Percentiles rank a stretch among this genome's conserved stretches.
Evolutionary conservation across 2,113 vertebrate species (phyloP).

Genomic region (Sciurus niger): DNA sequence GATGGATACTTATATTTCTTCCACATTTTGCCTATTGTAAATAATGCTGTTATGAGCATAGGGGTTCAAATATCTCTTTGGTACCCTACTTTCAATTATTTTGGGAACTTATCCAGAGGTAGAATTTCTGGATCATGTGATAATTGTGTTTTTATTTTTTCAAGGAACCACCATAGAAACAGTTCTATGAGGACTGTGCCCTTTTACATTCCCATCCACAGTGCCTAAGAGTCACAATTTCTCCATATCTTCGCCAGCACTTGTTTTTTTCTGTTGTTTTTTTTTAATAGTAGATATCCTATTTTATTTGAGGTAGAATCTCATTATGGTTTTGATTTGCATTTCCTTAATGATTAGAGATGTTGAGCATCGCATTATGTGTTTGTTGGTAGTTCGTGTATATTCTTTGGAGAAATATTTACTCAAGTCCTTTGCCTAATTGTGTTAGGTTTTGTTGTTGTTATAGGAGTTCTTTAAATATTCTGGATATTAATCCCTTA

Average conservation of each 20-base stretch:
- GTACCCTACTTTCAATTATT: too few species aligned
- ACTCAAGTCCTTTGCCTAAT: not conserved
- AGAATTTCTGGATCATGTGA: too few species aligned
- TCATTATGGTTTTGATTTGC: not conserved
- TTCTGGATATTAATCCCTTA: not conserved
- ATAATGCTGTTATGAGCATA: too few species aligned
- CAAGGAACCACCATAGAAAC: too few species aligned
- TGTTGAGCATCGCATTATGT: not conserved
- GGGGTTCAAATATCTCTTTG: too few species aligned
- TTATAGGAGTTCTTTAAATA: not conserved
- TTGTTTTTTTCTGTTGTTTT: not conserved
- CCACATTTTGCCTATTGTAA: too few species aligned
- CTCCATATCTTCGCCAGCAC: not conserved
- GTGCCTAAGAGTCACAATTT: too few species aligned
- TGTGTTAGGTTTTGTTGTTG: not conserved
- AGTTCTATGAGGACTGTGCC: not conserved
- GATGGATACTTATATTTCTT: too few species aligned
- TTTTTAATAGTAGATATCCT: not conserved
- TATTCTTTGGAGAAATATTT: not conserved
- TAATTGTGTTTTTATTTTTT: too few species aligned
- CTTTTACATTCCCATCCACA: not conserved
- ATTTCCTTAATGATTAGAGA: not conserved
- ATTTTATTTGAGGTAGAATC: not conserved
- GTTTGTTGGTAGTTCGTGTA: not conserved
- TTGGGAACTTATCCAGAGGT: too few species aligned